Evolutionary conservation across 2,113 vertebrate genomes (phyloP), one percentile per base, ranked within the genome.

Genomic region (Thunnus maccoyii): DNA sequence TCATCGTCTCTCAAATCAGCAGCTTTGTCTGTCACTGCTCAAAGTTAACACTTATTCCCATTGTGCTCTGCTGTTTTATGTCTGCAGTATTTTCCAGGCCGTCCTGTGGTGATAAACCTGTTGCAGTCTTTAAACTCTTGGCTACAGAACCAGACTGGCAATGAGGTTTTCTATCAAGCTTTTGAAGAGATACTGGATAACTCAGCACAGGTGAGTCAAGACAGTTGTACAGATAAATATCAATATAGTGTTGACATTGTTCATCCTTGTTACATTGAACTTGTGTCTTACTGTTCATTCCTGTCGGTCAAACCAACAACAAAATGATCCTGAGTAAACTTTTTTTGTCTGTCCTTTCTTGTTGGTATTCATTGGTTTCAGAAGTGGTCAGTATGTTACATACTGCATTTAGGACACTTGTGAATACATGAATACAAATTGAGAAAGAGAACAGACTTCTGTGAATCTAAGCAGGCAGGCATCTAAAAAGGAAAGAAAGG

Each of bases 51-150:
- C 3, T 1, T 12, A 0, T 22, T 65, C 56, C 15, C 15, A 3
- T 17, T 75, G 5, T 68, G 47, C 9, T 46, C 9, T 76, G 16
- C 63, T 83, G 14, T 65, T 78, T 72, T 7, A 1, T 30, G 3
- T 71, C 52, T 58, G 51, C 90, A 99, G 97, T 96, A 96, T 87
- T 98, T 98, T 81, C 97, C 97, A 0, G 97, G 97, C 17, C 96
- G 95, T 20, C 94, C 95, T 3, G 15, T 88, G 0, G 96, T 97
- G 88, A 94, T 91, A 91, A 97, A 95, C 74, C 92, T 95, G 70
- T 86, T 99, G 88, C 91, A 85, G 69, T 91, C 89, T 5, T 14
- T 95, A 47, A 85, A 95, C 15, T 3, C 83, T 4, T 96, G 96
- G 97, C 93, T 99, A 48, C 85, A 63, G 68, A 84, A 72, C 68